Base-by-base conservation (phyloP, 2,888 invertebrate species). In the Agrochola lota region DNA sequence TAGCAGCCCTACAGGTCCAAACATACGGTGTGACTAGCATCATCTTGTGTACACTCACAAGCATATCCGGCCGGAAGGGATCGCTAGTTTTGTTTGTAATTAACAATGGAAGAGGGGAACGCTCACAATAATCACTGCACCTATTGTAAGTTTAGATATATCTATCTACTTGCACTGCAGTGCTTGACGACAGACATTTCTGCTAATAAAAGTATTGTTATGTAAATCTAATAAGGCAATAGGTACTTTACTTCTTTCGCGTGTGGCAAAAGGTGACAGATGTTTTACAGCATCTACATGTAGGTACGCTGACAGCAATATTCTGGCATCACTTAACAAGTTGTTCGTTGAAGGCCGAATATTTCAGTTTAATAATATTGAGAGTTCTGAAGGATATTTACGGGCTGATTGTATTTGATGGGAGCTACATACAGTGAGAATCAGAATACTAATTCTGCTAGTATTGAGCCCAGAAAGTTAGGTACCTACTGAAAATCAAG, bases 41-140 rank as follows among this genome's bases (percentile, higher is more conserved):
- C 63, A 35, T 60, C 60, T 71, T 73, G 78, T 74, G 70, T 66
- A 76, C 52, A 43, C 63, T 78, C 67, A 70, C 74, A 69, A 75
- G 78, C 71, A 82, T 85, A 84, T 81, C 81, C 84, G 83, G 80
- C 80, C 85, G 88, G 82, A 89, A 84, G 83, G 84, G 81, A 82
- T 83, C 77, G 72, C 79, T 83, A 85, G 86, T 85, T 86, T 84
- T 88, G 84, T 89, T 85, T 86, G 69, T 85, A 85, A 86, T 85
- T 87, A 87, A 88, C 88, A 86, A 87, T 87, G 84, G 64, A 83
- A 71, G 80, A 84, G 78, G 77, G 81, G 68, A 77, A 71, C 63
- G 64, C 59, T 78, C 66, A 73, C 76, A 69, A 57, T 80, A 73
- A 74, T 81, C 73, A 68, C 66, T 74, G 66, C 62, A 49, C 7